These are phyloP conservation scores for Phycodurus eques DNA, from an alignment of 2,113 vertebrate species.

Conservation along the genomic window DNA sequence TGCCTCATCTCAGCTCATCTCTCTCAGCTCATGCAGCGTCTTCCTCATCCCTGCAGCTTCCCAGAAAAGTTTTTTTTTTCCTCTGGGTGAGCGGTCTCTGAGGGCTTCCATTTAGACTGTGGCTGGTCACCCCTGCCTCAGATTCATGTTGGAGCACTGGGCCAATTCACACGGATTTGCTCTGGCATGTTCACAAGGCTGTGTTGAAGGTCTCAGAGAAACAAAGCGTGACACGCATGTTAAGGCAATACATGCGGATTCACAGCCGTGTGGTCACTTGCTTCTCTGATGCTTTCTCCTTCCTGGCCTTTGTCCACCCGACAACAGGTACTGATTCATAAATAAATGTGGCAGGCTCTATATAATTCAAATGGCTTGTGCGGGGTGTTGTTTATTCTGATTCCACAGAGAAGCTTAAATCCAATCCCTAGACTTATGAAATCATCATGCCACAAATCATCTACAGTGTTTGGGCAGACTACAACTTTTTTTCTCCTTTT, in stretches of 20 bases:
- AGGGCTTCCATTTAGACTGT: conserved; percentile 76
- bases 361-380: conserved; percentile 39
- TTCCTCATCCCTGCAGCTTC: conserved; percentile 50
- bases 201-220: conserved; percentile 69
- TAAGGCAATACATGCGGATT: conserved; percentile 65
- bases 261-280: conserved; percentile 58
- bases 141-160: conserved; percentile 64
- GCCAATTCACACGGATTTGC: conserved; percentile 70
- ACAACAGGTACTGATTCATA: not conserved
- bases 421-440: conserved; percentile 63
- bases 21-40: conserved; percentile 50
- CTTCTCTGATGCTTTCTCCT: conserved; percentile 28
- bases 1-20: conserved; percentile 74
- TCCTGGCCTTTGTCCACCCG: conserved; percentile 5
- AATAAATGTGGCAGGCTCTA: conserved; percentile 26
- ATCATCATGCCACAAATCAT: conserved; percentile 65
- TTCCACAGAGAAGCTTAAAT: conserved; percentile 48
- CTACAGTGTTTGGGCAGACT: conserved; percentile 49
- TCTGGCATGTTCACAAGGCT: conserved; percentile 65
- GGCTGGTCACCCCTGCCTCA: conserved; percentile 64
- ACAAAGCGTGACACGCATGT: conserved; percentile 67
- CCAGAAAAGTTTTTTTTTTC: conserved; percentile 62
- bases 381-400: conserved; percentile 45
- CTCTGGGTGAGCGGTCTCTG: conserved; percentile 71
- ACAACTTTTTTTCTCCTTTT: conserved; percentile 38